These are phyloP conservation scores for Heliconius charithonia DNA, from an alignment of 2,888 invertebrate genomes.

Conservation along the genomic window DNA sequence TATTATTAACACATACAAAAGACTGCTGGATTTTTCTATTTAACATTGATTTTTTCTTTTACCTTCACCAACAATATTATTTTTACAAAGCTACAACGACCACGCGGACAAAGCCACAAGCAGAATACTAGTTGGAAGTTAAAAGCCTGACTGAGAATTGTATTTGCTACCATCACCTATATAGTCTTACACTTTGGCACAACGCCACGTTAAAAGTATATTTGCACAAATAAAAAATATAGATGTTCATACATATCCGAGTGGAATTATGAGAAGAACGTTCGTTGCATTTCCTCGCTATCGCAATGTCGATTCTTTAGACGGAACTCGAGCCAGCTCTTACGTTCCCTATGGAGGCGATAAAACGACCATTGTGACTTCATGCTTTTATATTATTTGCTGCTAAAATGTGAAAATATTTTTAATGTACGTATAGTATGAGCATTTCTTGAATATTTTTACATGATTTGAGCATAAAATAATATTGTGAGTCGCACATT, in stretches of 20 bases:
- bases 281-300: constrained; percentile 8
- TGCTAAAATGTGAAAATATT: neutral
- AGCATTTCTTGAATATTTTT: neutral
- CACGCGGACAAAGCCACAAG: no score
- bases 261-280: neutral
- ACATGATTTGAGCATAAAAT: neutral
- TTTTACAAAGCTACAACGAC: no score
- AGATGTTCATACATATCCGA: constrained; percentile 3
- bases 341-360: neutral
- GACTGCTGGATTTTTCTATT: no score
- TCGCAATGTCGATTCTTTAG: constrained; percentile 8
- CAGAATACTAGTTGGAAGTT: no score
- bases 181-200: neutral
- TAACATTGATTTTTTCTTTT: no score
- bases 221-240: constrained; percentile 7
- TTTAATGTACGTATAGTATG: neutral
- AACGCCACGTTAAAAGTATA: neutral
- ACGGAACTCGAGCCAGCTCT: constrained; percentile 3
- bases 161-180: no score
- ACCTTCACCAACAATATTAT: no score
- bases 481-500: neutral
- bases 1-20: no score
- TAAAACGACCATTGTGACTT: constrained; percentile 1
- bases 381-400: neutral
- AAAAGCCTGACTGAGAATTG: no score